A percentile compares a stretch with the other conserved stretches of the same genome.
Evolutionary conservation across 1,140 invertebrate species (phyloP).

Genomic region (Zophobas morio): DNA sequence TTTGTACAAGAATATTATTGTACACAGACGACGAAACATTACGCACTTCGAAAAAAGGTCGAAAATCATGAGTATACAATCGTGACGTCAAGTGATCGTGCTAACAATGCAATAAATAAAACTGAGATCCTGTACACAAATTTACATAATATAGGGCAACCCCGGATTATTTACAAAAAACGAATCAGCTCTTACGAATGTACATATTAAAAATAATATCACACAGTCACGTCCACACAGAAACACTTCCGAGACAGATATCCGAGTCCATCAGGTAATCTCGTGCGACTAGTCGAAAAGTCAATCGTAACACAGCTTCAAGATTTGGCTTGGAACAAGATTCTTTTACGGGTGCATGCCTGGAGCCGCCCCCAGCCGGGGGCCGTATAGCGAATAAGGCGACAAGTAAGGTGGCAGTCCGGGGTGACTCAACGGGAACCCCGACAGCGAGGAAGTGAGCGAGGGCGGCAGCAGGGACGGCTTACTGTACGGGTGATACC

Average conservation of each 20-base stretch:
- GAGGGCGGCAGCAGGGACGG: conserved; percentile 76
- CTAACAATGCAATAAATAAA: conserved; percentile 53
- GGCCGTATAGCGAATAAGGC: conserved; percentile 90
- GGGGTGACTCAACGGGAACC: conserved; percentile 77
- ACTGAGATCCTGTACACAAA: conserved; percentile 59
- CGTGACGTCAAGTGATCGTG: conserved; percentile 17
- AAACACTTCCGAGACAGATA: conserved; percentile 46
- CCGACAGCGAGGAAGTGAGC: conserved; percentile 71
- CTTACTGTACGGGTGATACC: conserved; percentile 91
- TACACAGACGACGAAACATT: conserved; percentile 45
- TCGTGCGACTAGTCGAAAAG: conserved; percentile 59
- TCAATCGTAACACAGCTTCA: conserved; percentile 59
- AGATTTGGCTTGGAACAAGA: conserved; percentile 54
- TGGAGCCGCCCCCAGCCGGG: conserved; percentile 82
- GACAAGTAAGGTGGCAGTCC: conserved; percentile 85
- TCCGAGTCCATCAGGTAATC: conserved; percentile 48
- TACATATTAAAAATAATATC: conserved; percentile 60
- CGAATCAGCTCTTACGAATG: conserved; percentile 2
- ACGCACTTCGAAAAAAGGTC: conserved; percentile 20
- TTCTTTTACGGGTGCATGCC: conserved; percentile 72
- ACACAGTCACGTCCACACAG: conserved; percentile 62
- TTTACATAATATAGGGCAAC: conserved; percentile 43
- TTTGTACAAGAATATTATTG: conserved; percentile 46
- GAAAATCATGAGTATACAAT: conserved; percentile 8
- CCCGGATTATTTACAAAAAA: conserved; percentile 50